A percentile compares a stretch with the other conserved stretches of the same genome.
phyloP scores from a whole-genome alignment of 2,113 vertebrate genomes.

The Acrocephalus arundinaceus region DNA sequence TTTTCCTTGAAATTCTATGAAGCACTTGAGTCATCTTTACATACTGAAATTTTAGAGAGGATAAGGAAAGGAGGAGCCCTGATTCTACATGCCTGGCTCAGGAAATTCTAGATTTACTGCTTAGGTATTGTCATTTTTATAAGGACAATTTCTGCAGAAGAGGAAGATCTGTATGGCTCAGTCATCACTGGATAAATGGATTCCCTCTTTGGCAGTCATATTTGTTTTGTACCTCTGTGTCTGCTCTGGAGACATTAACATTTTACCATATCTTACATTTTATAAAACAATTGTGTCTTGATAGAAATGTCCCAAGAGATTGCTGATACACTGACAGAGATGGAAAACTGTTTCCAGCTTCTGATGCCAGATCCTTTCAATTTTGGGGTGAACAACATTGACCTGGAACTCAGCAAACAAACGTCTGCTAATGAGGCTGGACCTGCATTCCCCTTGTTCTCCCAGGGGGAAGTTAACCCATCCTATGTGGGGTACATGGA shows the following conservation, averaged over 20 bases:
- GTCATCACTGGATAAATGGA: not conserved
- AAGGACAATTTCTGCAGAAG: not conserved
- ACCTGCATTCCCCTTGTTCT: not conserved
- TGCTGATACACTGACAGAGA: conserved; percentile 79
- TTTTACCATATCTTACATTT: not conserved
- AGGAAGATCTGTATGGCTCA: not conserved
- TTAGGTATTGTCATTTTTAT: not conserved
- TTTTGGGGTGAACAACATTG: conserved; percentile 19
- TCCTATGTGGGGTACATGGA: not conserved
- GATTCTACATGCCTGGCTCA: not conserved
- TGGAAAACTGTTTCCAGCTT: conserved; percentile 87
- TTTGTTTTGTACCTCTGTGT: not conserved
- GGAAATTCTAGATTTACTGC: not conserved
- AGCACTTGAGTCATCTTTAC: not conserved
- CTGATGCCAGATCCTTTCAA: conserved; percentile 79
- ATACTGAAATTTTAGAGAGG: not conserved
- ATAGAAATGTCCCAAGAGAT: conserved; percentile 83
- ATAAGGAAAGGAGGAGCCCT: not conserved
- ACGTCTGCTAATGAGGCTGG: fast-evolving
- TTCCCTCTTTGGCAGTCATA: not conserved
- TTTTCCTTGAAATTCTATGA: not conserved
- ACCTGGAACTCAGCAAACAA: not conserved
- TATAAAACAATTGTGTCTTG: not conserved
- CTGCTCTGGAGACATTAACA: not conserved
- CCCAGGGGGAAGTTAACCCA: not conserved